Base-by-base conservation (phyloP, 2,888 invertebrate genomes). In the Eilema sororculum region DNA sequence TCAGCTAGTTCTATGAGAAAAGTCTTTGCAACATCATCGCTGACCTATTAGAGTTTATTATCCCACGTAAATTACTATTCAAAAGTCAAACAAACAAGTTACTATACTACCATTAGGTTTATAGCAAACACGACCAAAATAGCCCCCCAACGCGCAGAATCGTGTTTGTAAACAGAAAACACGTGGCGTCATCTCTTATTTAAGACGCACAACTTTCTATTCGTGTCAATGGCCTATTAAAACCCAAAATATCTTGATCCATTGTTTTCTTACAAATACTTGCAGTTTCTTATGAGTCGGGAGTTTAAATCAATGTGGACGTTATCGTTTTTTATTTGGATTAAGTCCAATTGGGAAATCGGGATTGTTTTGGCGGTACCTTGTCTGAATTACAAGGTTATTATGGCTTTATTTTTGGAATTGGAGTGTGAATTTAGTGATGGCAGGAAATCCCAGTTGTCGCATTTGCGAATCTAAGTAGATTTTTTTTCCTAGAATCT, bases 121-220 rank as follows among this genome's bases (percentile, higher is more conserved):
- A 67, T 69, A 28, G 56, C 65, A 74, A 30, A 61, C 30, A 60
- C 41, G 1, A 5, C 63, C 2, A 73, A 76, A 78, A 76, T 80
- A 82, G 57, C 56, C 20, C 1, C 20, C 16, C 56, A 8, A 20
- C 65, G 74, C 80, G 78, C 80, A 82, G 67, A 75, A 65, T 56
- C 56, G 0, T 82, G 78, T 84, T 80, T 71, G 80, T 82, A 84
- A 85, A 84, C 82, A 83, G 16, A 78, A 74, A 0, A 8, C 75
- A 67, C 71, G 79, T 82, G 82, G 84, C 80, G 78, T 78, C 83
- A 81, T 81, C 84, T 85, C 25, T 79, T 74, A 68, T 72, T 24
- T 30, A 46, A 41, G 2, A 30, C 63, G 67, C 30, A 67, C 60
- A 79, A 75, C 69, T 56, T 2, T 13, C 6, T 58, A 68, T 59